A percentile compares a stretch with the other conserved stretches of the same genome.
These are phyloP conservation scores for Condylostylus longicornis DNA, from an alignment of 1,140 invertebrate species.

Conservation along the genomic window DNA sequence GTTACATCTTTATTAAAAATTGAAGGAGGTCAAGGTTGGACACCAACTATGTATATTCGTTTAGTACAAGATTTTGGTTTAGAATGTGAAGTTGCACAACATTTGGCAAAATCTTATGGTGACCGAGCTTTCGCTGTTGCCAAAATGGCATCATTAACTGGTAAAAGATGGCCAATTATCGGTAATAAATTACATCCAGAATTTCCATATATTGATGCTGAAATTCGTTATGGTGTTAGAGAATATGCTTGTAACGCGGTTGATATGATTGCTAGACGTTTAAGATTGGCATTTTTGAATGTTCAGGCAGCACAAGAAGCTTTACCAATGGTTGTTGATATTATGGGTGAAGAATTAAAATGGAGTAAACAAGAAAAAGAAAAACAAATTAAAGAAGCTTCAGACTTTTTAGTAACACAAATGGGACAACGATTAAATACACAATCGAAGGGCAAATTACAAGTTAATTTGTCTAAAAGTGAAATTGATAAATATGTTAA, in stretches of 20 bases:
- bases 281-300: slow-evolving; percentile 90
- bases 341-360: slow-evolving; percentile 91
- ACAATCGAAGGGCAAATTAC: slow-evolving; percentile 70
- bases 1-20: slow-evolving; percentile 81
- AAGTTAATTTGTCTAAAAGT: slow-evolving; percentile 85
- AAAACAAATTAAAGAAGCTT: slow-evolving; percentile 59
- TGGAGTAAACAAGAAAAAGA: slow-evolving; percentile 77
- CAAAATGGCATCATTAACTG: slow-evolving; percentile 87
- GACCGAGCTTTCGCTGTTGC: slow-evolving; percentile 95
- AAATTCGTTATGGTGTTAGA: slow-evolving; percentile 82
- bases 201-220: slow-evolving; percentile 97
- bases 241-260: slow-evolving; percentile 95
- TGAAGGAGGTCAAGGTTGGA: slow-evolving; percentile 92
- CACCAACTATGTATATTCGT: slow-evolving; percentile 93
- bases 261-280: slow-evolving; percentile 87
- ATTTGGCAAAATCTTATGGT: slow-evolving; percentile 91
- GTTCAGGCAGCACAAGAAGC: slow-evolving; percentile 93
- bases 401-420: slow-evolving; percentile 77
- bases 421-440: slow-evolving; percentile 94
- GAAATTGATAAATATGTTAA: slow-evolving; percentile 91
- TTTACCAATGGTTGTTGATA: slow-evolving; percentile 77
- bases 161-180: slow-evolving; percentile 92
- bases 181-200: slow-evolving; percentile 92
- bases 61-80: slow-evolving; percentile 86
- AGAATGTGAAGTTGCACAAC: slow-evolving; percentile 80